Conservation (phyloP, 2,113 vertebrate genomes). For the Chrysemys picta region DNA sequence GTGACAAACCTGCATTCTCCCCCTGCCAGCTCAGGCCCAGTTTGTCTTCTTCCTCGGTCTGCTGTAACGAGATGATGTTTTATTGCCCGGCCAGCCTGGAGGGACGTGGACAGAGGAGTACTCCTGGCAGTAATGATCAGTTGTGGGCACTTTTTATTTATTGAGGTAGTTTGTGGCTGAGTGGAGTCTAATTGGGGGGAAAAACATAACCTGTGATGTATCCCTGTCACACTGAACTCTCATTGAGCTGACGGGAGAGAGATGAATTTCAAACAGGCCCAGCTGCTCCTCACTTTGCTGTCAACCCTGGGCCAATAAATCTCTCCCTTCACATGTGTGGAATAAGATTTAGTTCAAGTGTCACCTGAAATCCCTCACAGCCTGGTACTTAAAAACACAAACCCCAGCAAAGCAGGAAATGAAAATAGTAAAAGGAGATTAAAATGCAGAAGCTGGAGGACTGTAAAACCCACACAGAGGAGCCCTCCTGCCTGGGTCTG, state of each 20-base stretch:
- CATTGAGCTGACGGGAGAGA: neutral
- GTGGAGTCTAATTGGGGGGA: neutral
- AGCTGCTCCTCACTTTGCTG: neutral
- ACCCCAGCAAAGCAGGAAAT: neutral
- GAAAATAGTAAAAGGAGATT: slow-evolving; percentile 10
- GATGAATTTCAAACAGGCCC: neutral
- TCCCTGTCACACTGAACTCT: neutral
- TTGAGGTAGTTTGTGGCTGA: slow-evolving; percentile 18
- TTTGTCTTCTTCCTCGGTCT: neutral
- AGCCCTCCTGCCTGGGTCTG: neutral
- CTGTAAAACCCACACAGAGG: neutral
- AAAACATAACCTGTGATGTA: neutral
- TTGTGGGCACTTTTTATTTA: neutral
- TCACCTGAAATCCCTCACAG: neutral
- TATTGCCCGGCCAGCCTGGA: neutral
- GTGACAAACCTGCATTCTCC: neutral
- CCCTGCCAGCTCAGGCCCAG: neutral
- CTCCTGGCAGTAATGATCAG: neutral
- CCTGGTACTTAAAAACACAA: neutral
- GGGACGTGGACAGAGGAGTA: neutral
- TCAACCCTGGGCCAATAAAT: neutral
- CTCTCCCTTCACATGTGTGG: neutral
- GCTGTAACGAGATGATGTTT: neutral
- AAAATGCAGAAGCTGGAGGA: neutral
- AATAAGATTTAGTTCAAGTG: slow-evolving; percentile 6